Conservation (phyloP, 2,797 vertebrate species). For the Poeciliopsis paucimaculata region DNA sequence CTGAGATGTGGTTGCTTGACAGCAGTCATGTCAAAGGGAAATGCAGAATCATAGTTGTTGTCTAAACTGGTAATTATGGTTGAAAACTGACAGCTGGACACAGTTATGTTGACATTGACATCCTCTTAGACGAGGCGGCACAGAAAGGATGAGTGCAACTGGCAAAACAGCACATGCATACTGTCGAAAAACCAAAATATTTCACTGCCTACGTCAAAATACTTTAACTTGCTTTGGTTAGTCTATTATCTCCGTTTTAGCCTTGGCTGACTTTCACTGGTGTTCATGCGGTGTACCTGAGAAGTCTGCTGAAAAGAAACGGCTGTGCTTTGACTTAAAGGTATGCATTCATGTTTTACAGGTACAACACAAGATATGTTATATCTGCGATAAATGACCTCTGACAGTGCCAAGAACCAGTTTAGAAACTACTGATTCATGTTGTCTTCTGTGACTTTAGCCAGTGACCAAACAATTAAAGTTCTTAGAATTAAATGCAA, state of each 20-base stretch:
- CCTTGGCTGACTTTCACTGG: constrained; percentile 27
- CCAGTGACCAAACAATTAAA: background rate
- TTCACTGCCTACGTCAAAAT: background rate
- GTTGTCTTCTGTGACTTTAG: background rate
- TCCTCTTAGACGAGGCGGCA: background rate
- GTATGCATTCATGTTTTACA: constrained; percentile 25
- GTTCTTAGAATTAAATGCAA: background rate
- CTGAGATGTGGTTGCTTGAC: constrained; percentile 31
- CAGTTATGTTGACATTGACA: constrained; percentile 18
- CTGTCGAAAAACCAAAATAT: background rate
- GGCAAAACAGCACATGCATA: background rate
- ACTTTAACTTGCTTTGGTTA: background rate
- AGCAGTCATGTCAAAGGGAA: constrained; percentile 1
- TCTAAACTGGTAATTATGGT: constrained; percentile 36
- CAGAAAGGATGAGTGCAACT: constrained; percentile 10
- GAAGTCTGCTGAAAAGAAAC: constrained; percentile 34
- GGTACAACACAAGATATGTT: constrained; percentile 12
- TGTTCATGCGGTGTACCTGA: constrained; percentile 17
- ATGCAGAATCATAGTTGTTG: constrained; percentile 1
- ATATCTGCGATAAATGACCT: constrained; percentile 23
- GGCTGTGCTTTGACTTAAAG: constrained; percentile 49
- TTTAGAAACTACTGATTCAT: constrained; percentile 27
- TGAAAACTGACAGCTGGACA: constrained; percentile 20
- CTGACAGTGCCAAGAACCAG: constrained; percentile 17
- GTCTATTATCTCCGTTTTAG: constrained; percentile 11